Evolutionary conservation across 2,113 vertebrate genomes (phyloP).

Genomic region (Lophura nycthemera): DNA sequence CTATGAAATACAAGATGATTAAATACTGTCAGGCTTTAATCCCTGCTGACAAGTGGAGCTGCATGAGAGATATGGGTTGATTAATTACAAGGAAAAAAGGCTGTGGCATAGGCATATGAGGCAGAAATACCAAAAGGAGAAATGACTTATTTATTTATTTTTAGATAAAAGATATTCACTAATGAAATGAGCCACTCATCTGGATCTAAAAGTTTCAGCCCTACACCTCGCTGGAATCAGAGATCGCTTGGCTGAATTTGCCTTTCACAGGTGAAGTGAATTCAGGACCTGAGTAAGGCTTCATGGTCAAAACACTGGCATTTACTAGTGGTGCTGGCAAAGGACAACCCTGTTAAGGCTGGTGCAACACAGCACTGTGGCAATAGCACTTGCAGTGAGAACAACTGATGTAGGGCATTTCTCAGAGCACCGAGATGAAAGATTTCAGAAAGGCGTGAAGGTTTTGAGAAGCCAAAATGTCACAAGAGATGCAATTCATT

Average conservation of each 20-base stretch:
- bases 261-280: not conserved
- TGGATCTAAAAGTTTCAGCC: slow-evolving; percentile 24
- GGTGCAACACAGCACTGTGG: accelerated
- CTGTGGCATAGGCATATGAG: slow-evolving; percentile 39
- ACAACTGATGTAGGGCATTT: not conserved
- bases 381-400: not conserved
- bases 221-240: not conserved
- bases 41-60: slow-evolving; percentile 41
- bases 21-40: slow-evolving; percentile 68
- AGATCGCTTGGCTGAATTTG: not conserved
- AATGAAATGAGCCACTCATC: not conserved
- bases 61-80: slow-evolving; percentile 50
- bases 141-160: slow-evolving; percentile 7
- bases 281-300: not conserved
- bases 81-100: slow-evolving; percentile 61
- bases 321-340: not conserved
- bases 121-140: slow-evolving; percentile 42
- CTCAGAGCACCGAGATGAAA: not conserved
- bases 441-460: not conserved
- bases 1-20: slow-evolving; percentile 64
- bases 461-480: not conserved
- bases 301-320: not conserved
- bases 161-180: slow-evolving; percentile 1
- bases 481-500: not conserved
- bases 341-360: not conserved